phyloP scores from a whole-genome alignment of 2,888 invertebrate genomes.

The Ecdyonurus torrentis region DNA sequence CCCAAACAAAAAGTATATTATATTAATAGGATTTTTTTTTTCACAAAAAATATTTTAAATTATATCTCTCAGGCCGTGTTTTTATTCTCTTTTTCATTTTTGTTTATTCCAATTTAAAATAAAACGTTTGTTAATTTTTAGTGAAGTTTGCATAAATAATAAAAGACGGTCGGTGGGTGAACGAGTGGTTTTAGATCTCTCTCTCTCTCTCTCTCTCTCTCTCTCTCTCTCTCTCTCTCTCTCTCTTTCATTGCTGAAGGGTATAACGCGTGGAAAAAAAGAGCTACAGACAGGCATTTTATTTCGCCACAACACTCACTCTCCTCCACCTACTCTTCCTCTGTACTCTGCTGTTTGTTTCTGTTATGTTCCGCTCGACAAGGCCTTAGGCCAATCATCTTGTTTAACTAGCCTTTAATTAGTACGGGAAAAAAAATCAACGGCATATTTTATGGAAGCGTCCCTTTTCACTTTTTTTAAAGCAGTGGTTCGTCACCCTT shows the following conservation, averaged over 20 bases:
- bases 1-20: no score
- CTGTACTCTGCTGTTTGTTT: neutral
- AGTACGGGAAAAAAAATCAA: neutral
- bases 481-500: neutral
- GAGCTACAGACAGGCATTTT: neutral
- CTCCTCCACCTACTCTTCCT: neutral
- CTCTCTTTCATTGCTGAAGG: neutral
- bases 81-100: neutral
- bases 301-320: neutral
- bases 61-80: neutral
- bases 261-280: neutral
- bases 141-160: neutral
- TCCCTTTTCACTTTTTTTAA: neutral
- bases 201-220: neutral
- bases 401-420: constrained; percentile 5
- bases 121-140: neutral
- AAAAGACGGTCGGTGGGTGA: neutral
- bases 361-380: neutral
- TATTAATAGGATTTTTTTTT: neutral
- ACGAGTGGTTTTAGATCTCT: neutral
- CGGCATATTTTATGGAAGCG: neutral
- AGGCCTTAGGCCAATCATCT: neutral
- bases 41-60: neutral
- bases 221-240: no score
- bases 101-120: neutral